Conservation (phyloP, 2,888 invertebrate species). For the Nomada flava region DNA sequence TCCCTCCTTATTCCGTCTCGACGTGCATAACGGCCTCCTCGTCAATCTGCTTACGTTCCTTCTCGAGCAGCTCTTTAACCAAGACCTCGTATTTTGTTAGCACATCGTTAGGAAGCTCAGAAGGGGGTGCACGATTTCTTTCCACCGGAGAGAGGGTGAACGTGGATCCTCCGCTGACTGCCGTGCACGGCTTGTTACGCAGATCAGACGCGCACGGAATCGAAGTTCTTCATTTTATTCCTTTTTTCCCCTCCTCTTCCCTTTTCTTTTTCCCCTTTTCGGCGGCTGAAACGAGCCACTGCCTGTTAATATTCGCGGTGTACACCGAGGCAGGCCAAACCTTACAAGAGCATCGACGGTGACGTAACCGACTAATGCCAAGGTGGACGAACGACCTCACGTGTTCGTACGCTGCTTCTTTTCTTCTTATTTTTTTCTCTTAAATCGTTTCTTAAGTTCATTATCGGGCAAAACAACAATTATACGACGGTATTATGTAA, state of each 20-base stretch:
- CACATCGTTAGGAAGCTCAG: slow-evolving; percentile 81
- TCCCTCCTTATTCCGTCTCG: slow-evolving; percentile 42
- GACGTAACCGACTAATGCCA: slow-evolving; percentile 34
- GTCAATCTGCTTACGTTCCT: slow-evolving; percentile 81
- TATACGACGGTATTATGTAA: slow-evolving; percentile 8
- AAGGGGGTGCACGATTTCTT: slow-evolving; percentile 73
- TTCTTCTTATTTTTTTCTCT: background rate
- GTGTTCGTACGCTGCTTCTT: background rate
- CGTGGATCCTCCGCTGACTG: slow-evolving; percentile 41
- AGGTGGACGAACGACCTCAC: slow-evolving; percentile 24
- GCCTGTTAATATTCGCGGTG: slow-evolving; percentile 42
- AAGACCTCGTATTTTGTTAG: slow-evolving; percentile 81
- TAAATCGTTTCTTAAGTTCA: slow-evolving; percentile 25
- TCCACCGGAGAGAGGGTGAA: slow-evolving; percentile 34
- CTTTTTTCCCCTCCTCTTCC: background rate
- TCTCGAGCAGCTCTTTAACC: slow-evolving; percentile 78
- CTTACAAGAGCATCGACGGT: slow-evolving; percentile 33
- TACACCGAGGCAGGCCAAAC: slow-evolving; percentile 9
- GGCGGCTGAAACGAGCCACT: slow-evolving; percentile 25
- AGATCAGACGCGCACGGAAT: slow-evolving; percentile 79
- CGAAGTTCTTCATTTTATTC: slow-evolving; percentile 69
- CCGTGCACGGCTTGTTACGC: slow-evolving; percentile 78
- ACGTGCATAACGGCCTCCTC: slow-evolving; percentile 50
- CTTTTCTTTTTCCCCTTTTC: background rate
- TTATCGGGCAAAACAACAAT: slow-evolving; percentile 11